These are phyloP conservation scores for Patella caerulea DNA, from an alignment of 2,888 invertebrate species.

Conservation along the genomic window DNA sequence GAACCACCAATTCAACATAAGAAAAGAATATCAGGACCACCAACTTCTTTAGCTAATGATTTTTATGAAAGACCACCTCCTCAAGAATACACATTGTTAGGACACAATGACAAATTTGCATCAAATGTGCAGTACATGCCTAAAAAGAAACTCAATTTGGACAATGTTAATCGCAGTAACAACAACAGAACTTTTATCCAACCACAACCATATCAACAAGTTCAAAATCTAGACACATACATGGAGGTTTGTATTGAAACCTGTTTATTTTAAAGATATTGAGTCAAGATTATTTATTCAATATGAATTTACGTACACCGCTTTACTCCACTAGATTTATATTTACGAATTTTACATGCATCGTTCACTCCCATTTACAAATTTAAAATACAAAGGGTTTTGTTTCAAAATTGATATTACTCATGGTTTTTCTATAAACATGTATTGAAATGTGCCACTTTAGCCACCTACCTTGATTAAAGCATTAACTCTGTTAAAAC, in stretches of 20 bases:
- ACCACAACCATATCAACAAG: background rate
- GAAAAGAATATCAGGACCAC: conserved; percentile 54
- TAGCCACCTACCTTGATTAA: too few species aligned
- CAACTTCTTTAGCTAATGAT: conserved; percentile 49
- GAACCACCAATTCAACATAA: conserved; percentile 67
- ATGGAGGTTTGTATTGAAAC: background rate
- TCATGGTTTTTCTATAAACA: too few species aligned
- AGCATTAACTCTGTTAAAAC: too few species aligned
- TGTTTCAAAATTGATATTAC: too few species aligned
- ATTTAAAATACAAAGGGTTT: too few species aligned
- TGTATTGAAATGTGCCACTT: too few species aligned
- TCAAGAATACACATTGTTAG: conserved; percentile 62
- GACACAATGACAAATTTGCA: conserved; percentile 66
- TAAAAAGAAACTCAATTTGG: conserved; percentile 28
- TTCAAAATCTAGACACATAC: background rate
- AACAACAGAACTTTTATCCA: background rate
- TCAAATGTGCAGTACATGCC: conserved; percentile 59
- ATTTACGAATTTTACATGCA: too few species aligned
- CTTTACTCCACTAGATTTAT: too few species aligned
- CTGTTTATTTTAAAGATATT: background rate
- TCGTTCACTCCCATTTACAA: too few species aligned
- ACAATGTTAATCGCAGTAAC: conserved; percentile 4
- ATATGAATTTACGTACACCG: too few species aligned
- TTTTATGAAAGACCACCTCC: conserved; percentile 40
- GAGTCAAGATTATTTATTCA: too few species aligned